Evolutionary conservation across 1,140 invertebrate species (phyloP), one percentile per base, ranked within the genome.

Genomic region (Meloidogyne floridensis): DNA sequence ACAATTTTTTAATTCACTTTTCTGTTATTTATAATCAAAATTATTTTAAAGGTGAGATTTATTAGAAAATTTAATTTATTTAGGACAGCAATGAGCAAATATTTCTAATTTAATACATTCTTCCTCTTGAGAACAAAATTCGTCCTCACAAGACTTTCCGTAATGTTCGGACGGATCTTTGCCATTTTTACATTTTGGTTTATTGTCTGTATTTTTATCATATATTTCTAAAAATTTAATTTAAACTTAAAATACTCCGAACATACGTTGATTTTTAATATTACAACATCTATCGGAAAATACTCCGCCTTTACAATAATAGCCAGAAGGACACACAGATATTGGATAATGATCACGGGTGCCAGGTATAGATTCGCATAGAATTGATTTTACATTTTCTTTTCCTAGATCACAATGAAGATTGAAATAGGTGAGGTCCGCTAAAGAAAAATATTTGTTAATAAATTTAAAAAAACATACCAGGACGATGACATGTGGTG

Each of bases 21-120:
- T 65, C n/a, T 3, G 3, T 59, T 59, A 59, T 59, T 59, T 59
- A 13, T 15, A 15, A 59, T 15, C 2, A 54, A 10, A 10, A 10
- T 54, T 54, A 54, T 9, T 54, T 54, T 54, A 54, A 54, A 53
- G 51, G 32, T 32, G 32, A 32, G 32, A 53, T 53, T 54, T 54
- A 59, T 59, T 59, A 3, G 4, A 59, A 59, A 5, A 15, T 15
- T 15, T 56, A 11, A 59, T 59, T 81, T 80, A 82, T 71, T 82
- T 72, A 47, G 59, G 82, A 65, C 82, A 83, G 72, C 82, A 83
- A 51, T 83, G 82, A 0, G 82, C 82, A 76, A 83, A 84, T 18
- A 84, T 20, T n/a, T 84, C 75, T 20, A 32, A 18, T 71, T 83
- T 18, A 53, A 72, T 84, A 70, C 82, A 83, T 69, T 42, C 72